phyloP scores from a whole-genome alignment of 2,113 vertebrate species.

The Protobothrops mucrosquamatus region DNA sequence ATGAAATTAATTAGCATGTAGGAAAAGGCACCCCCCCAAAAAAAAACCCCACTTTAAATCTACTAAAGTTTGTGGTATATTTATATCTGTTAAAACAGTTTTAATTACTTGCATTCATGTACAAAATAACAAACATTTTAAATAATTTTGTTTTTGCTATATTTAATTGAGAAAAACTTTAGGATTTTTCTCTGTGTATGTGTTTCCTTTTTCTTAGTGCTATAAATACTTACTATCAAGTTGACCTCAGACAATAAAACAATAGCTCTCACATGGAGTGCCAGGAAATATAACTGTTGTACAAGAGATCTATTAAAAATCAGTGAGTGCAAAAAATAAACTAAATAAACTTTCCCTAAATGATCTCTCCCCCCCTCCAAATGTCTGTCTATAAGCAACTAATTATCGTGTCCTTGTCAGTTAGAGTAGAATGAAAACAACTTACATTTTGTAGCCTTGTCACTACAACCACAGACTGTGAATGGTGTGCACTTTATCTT shows the following conservation, averaged over 20 bases:
- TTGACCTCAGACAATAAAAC: not conserved
- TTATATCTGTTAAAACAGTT: not conserved
- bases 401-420: not conserved
- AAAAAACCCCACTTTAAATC: constrained; percentile 5
- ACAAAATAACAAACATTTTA: constrained; percentile 29
- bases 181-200: fast-evolving
- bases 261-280: not conserved
- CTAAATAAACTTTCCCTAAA: not conserved
- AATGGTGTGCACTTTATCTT: not conserved
- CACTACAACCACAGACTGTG: not conserved
- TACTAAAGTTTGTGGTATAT: constrained; percentile 38
- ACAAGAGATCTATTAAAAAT: not conserved
- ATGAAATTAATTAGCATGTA: constrained; percentile 54
- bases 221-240: not conserved
- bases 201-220: not conserved
- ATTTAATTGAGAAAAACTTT: constrained; percentile 25
- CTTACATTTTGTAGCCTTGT: not conserved
- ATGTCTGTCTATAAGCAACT: not conserved
- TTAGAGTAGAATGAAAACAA: not conserved
- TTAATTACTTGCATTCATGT: constrained; percentile 9
- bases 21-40: constrained; percentile 25
- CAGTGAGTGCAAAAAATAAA: not conserved
- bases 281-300: not conserved
- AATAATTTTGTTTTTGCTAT: constrained; percentile 5
- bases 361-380: not conserved